Percentiles rank a stretch among this genome's conserved stretches.
Conservation (phyloP, 2,113 vertebrate species). For the Oostethus manadensis region DNA sequence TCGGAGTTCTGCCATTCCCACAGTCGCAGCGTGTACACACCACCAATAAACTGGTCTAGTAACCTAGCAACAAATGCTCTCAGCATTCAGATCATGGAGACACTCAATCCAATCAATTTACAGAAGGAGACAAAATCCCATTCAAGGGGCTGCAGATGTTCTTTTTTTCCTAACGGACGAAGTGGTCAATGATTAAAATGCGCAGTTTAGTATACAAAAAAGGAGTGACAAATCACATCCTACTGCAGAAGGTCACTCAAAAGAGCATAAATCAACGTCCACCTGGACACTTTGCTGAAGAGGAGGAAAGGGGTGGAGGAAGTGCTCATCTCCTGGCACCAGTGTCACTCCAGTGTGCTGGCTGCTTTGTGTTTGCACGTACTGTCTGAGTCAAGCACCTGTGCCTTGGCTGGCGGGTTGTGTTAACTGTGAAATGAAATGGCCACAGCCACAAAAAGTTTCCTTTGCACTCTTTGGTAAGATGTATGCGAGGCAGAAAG, state of each 20-base stretch:
- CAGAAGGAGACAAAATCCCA: conserved; percentile 10
- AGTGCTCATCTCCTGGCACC: conserved; percentile 13
- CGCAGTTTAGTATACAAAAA: background rate
- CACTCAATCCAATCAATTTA: conserved; percentile 35
- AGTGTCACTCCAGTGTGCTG: conserved; percentile 5
- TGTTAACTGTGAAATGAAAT: background rate
- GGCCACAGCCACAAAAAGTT: background rate
- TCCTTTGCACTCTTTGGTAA: background rate
- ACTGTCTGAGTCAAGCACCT: conserved; percentile 21
- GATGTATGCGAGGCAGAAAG: background rate
- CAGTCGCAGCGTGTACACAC: conserved; percentile 15
- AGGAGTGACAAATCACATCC: conserved; percentile 1
- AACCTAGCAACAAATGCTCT: conserved; percentile 44
- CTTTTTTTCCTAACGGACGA: conserved; percentile 17
- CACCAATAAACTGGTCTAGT: conserved; percentile 17
- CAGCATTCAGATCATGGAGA: conserved; percentile 17
- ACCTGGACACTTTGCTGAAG: background rate
- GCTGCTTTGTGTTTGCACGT: conserved; percentile 4
- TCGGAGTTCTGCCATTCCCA: background rate
- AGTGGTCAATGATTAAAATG: conserved; percentile 28
- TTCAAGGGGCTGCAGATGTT: conserved; percentile 17
- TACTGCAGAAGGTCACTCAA: conserved; percentile 1
- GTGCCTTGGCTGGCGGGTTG: conserved; percentile 16
- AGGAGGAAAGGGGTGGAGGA: background rate
- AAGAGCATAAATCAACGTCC: conserved; percentile 1